These are phyloP conservation scores for Achatina immaculata DNA, from an alignment of 1,140 invertebrate species.

Conservation along the genomic window DNA sequence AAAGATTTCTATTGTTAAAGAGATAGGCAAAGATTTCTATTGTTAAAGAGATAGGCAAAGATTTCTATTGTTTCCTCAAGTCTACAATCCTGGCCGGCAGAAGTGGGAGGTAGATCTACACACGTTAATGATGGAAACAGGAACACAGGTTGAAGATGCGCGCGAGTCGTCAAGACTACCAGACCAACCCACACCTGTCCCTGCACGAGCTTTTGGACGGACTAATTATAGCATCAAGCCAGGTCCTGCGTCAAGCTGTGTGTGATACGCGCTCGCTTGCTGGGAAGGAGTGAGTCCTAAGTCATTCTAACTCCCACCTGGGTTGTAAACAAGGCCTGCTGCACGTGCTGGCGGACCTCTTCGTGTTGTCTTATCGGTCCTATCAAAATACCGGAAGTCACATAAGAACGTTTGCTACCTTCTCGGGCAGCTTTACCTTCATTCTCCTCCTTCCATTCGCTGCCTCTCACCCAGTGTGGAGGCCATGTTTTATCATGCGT, in stretches of 20 bases:
- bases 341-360: constrained; percentile 2
- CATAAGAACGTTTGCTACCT: constrained; percentile 9
- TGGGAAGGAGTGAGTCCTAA: background rate
- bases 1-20: too few species aligned
- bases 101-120: too few species aligned
- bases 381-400: constrained; percentile 29
- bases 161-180: background rate
- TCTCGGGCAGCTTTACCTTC: too few species aligned
- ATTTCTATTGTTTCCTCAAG: too few species aligned
- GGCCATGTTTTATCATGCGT: too few species aligned
- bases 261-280: background rate
- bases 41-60: too few species aligned
- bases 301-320: constrained; percentile 15
- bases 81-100: too few species aligned
- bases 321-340: constrained; percentile 8
- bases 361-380: constrained; percentile 26
- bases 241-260: background rate
- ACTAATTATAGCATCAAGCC: background rate
- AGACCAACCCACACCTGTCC: constrained; percentile 8
- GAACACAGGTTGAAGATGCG: background rate
- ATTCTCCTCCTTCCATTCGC: too few species aligned
- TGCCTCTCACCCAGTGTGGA: too few species aligned
- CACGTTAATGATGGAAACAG: background rate
- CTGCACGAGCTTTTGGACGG: background rate
- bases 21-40: too few species aligned